These are phyloP conservation scores for Dallia pectoralis DNA, from an alignment of 2,797 vertebrate genomes.

Conservation along the genomic window DNA sequence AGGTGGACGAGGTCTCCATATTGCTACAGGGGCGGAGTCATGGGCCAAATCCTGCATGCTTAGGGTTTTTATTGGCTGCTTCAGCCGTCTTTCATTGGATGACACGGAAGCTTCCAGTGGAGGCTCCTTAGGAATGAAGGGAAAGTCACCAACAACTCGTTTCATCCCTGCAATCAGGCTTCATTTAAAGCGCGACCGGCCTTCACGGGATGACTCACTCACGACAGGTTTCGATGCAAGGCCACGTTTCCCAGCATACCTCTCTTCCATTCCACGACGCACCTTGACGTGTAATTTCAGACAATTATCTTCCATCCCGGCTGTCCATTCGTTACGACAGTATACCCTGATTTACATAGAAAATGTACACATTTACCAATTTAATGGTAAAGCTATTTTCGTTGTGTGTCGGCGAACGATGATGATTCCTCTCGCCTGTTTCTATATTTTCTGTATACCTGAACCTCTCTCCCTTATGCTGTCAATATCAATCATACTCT, in stretches of 20 bases:
- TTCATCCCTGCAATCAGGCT: no score
- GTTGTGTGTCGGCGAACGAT: constrained; percentile 45
- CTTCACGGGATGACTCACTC: no score
- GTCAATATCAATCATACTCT: constrained; percentile 48
- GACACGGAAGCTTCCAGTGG: neutral
- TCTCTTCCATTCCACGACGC: neutral
- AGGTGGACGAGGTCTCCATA: neutral
- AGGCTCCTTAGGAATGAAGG: no score
- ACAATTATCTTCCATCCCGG: neutral
- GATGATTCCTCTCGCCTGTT: neutral
- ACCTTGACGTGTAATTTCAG: neutral
- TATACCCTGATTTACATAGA: constrained; percentile 14
- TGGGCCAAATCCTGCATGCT: no score
- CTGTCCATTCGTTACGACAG: constrained; percentile 23
- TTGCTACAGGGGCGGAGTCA: neutral
- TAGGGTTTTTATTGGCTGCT: neutral
- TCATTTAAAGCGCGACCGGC: no score
- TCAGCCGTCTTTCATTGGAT: neutral
- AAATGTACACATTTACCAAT: constrained; percentile 28
- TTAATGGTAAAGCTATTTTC: neutral
- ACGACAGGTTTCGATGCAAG: no score
- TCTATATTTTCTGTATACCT: neutral
- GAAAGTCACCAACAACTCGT: no score
- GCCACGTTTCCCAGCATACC: no score
- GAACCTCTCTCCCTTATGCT: neutral